Evolutionary conservation across 2,888 invertebrate species (phyloP), one percentile per base, ranked within the genome.

Genomic region (Mechanitis messenoides): DNA sequence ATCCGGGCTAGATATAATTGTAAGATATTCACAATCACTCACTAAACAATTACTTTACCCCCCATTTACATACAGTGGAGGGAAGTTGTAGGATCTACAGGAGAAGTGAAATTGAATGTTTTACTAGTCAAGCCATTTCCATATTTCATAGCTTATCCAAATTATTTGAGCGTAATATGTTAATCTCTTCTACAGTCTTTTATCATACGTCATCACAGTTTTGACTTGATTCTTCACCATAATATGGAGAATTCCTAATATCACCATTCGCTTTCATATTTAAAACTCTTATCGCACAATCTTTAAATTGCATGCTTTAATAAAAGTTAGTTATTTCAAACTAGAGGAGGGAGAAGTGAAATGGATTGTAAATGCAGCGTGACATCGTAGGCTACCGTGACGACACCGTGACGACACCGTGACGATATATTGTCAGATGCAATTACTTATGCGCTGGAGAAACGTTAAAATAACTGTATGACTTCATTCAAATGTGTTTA

Each of bases 331-430:
- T 53, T 56, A 28, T 57, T 58, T 55, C 28, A 35, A 55, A 54
- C 45, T 55, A 47, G 28, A 50, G 31, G 31, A 50, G 42, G 9
- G 28, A 50, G 11, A 50, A 50, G 53, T 60, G 45, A 57, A 45
- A 55, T 50, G 55, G 58, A 42, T 53, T n/a, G 46, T 54, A 47
- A 58, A 58, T 45, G 20, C 45, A 33, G 55, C 62, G 63, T 64
- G 65, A 63, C 63, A 65, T 62, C 55, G 55, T 47, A 45, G 46
- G 42, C 46, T 53, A 46, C 55, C 61, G 60, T 56, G 59, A 62
- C 59, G 62, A 53, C 64, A 55, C 59, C 72, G 72, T 71, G 69
- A 71, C 74, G 68, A 42, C 28, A 47, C 60, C 69, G 71, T 66
- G 70, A 66, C 68, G 55, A 58, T 61, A 62, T 59, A 60, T 59